phyloP scores from a whole-genome alignment of 2,888 invertebrate species.

The Drosophila meridiana region DNA sequence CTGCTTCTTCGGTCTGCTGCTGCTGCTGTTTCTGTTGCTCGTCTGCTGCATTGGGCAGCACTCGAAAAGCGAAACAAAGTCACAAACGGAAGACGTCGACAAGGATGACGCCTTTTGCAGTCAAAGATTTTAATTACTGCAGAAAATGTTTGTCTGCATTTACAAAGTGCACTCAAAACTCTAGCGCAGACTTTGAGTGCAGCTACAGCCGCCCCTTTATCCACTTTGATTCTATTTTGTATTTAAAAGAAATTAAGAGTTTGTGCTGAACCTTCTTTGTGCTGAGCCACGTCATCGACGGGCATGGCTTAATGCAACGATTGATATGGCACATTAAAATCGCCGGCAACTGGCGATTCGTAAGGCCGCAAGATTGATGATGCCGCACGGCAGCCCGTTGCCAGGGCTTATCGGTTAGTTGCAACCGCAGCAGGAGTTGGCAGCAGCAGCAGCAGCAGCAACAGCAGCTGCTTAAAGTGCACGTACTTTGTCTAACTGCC shows the following conservation, averaged over 20 bases:
- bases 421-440: conserved; percentile 20
- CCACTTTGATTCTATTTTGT: conserved; percentile 25
- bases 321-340: conserved; percentile 76
- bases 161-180: conserved; percentile 57
- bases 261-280: conserved; percentile 13
- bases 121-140: conserved; percentile 76
- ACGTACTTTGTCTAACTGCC: conserved; percentile 81
- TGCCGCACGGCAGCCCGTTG: conserved; percentile 53
- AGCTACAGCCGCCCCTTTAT: conserved; percentile 7
- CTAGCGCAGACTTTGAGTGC: conserved; percentile 21
- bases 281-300: conserved; percentile 32
- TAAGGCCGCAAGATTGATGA: conserved; percentile 72
- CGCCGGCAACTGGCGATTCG: conserved; percentile 67
- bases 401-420: conserved; percentile 44
- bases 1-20: conserved; percentile 16
- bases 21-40: conserved; percentile 25
- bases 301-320: conserved; percentile 66
- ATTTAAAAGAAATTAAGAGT: conserved; percentile 77
- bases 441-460: conserved; percentile 28
- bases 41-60: conserved; percentile 45
- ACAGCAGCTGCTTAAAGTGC: conserved; percentile 61
- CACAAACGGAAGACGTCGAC: conserved; percentile 53
- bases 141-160: conserved; percentile 62
- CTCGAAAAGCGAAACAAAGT: conserved; percentile 73
- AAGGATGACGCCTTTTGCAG: conserved; percentile 70